Evolutionary conservation across 2,888 invertebrate genomes (phyloP).

Genomic region (Agrochola lota): DNA sequence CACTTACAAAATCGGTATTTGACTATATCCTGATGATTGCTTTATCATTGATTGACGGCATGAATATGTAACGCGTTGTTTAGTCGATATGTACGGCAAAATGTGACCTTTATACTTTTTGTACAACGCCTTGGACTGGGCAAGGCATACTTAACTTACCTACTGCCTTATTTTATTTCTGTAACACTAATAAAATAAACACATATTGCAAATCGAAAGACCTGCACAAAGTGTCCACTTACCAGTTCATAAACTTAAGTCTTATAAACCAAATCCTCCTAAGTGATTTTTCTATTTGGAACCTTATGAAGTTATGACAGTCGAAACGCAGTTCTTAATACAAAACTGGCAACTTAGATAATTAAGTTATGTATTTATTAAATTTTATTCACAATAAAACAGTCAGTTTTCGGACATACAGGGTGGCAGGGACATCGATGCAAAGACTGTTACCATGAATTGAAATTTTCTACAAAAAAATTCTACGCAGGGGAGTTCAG

Average conservation of each 20-base stretch:
- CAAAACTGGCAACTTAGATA: no score
- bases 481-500: no score
- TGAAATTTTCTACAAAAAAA: no score
- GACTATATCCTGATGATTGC: conserved; percentile 53
- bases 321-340: neutral
- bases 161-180: neutral
- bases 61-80: conserved; percentile 28
- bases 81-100: conserved; percentile 31
- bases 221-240: neutral
- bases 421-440: no score
- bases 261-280: neutral
- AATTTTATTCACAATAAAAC: neutral
- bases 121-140: neutral
- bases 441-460: no score
- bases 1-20: conserved; percentile 43
- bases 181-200: neutral
- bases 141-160: neutral
- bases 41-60: conserved; percentile 40
- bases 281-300: neutral
- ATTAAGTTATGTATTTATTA: no score
- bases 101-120: conserved; percentile 38
- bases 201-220: neutral
- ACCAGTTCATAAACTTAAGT: no score
- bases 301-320: neutral
- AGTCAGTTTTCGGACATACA: neutral